Evolutionary conservation across 2,888 invertebrate species (phyloP), one percentile per base, ranked within the genome.

Genomic region (Philopedon plagiatum): DNA sequence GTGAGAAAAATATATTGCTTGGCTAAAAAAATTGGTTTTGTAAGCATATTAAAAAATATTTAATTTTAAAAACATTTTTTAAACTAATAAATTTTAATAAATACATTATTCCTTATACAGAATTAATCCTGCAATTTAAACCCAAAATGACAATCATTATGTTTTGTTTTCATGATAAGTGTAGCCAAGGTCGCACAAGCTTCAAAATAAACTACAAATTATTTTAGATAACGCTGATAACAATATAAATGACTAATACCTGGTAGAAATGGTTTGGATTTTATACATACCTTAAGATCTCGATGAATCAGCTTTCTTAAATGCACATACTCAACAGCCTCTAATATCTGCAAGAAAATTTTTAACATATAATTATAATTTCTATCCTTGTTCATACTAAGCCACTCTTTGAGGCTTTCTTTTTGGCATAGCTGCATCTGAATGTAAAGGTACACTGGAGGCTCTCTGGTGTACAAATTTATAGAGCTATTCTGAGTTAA

Each of bases 251-350:
- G 15, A 41, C 26, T 29, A 41, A 15, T 13, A 26, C 19, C 7
- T 46, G 9, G 39, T 26, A 23, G 8, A 4, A 49, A 13, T 51
- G 18, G 18, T 32, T 1, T 41, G 19, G 15, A 58, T 54, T n/a
- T 44, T 23, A 37, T 8, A 39, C 46, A 87, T 80, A 94, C 95
- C 88, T 99, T 99, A 39, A 99, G 88, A 86, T 99, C 99, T 56
- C 99, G 90, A 84, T 99, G 99, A 83, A 99, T 99, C 0, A 98
- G 89, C 0, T 96, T 96, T 76, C 93, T 93, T 0, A 92, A 86
- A 86, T 99, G 99, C 0, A 99, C 95, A 87, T 99, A 99, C 77
- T 96, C 95, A 1, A 99, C 97, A 0, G 98, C 99, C 68, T 93
- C 91, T 0, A 97, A 92, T 80, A 99, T 97, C 86, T 99, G 98